Conservation (phyloP, 2,888 invertebrate genomes). For the Platerodrilus igneus region DNA sequence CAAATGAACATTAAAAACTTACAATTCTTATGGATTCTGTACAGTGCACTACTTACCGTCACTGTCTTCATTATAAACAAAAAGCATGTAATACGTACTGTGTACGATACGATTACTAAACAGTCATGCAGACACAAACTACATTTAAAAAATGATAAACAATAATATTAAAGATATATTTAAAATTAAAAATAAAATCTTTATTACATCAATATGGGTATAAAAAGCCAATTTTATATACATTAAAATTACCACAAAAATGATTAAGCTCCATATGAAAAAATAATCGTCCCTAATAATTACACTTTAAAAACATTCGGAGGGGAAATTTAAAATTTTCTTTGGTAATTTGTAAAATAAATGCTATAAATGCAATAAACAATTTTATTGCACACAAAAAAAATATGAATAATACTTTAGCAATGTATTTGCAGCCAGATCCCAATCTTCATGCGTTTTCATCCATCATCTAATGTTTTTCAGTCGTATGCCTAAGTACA, state of each 20-base stretch:
- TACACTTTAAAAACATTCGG: too few species aligned
- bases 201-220: conserved; percentile 15
- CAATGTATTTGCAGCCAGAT: conserved; percentile 20
- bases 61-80: too few species aligned
- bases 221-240: conserved; percentile 17
- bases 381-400: conserved; percentile 20
- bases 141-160: too few species aligned
- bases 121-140: too few species aligned
- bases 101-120: too few species aligned
- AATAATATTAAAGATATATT: conserved; percentile 18
- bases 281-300: conserved; percentile 10
- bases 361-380: conserved; percentile 14
- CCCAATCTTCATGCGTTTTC: conserved; percentile 17
- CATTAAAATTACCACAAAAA: conserved; percentile 16
- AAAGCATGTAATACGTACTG: too few species aligned
- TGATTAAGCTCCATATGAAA: conserved; percentile 15
- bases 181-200: conserved; percentile 15
- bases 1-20: too few species aligned
- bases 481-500: conserved; percentile 19
- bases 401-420: conserved; percentile 18
- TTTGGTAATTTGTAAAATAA: conserved; percentile 18
- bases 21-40: too few species aligned
- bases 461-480: conserved; percentile 17
- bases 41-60: too few species aligned
- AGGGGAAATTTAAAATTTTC: too few species aligned